phyloP scores from a whole-genome alignment of 2,888 invertebrate genomes.

The Phrixothrix hirtus region DNA sequence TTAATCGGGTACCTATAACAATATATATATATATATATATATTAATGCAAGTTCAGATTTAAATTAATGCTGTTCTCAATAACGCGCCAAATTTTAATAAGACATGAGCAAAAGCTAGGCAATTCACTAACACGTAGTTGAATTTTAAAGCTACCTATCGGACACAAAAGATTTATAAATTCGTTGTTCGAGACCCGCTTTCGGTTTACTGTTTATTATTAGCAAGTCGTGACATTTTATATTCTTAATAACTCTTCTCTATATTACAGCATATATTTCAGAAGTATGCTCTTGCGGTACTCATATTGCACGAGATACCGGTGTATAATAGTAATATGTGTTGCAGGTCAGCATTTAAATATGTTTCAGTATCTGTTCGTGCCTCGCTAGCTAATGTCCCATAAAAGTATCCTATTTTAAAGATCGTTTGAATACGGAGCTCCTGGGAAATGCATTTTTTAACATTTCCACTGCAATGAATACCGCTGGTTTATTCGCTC shows the following conservation, averaged over 20 bases:
- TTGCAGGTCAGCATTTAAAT: conserved; percentile 19
- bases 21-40: too few species aligned
- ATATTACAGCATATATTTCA: conserved; percentile 20
- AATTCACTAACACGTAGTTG: too few species aligned
- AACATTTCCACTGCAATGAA: conserved; percentile 3
- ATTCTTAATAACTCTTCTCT: conserved; percentile 21
- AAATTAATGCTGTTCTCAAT: too few species aligned
- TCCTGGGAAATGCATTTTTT: conserved; percentile 15
- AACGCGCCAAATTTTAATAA: too few species aligned
- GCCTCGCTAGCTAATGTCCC: conserved; percentile 19
- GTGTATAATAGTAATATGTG: conserved; percentile 3
- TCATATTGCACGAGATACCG: conserved; percentile 12
- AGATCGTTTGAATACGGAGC: conserved; percentile 15
- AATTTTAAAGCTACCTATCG: too few species aligned
- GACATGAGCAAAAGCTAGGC: too few species aligned
- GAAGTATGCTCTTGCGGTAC: conserved; percentile 3
- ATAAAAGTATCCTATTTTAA: conserved; percentile 20
- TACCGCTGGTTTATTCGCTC: conserved; percentile 5
- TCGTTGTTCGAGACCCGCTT: conserved; percentile 22
- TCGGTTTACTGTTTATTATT: conserved; percentile 24
- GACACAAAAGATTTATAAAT: conserved; percentile 31
- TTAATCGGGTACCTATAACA: too few species aligned
- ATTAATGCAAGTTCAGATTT: too few species aligned
- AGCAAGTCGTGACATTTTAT: conserved; percentile 29
- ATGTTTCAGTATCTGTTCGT: conserved; percentile 22